phyloP scores from a whole-genome alignment of 2,113 vertebrate genomes.

The Platycercus adscitus region DNA sequence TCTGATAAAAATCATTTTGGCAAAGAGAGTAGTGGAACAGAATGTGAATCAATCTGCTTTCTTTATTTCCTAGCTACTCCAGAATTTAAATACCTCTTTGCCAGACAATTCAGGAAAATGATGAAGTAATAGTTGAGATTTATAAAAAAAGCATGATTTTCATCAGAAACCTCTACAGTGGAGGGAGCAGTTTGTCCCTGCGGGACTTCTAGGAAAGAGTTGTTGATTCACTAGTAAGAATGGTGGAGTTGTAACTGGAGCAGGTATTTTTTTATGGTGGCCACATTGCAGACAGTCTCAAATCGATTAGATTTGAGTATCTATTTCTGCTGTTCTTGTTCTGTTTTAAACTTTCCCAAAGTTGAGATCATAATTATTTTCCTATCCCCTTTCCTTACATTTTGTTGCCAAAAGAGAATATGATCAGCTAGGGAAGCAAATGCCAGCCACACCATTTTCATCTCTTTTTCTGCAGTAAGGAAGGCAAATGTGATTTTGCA shows the following conservation, averaged over 20 bases:
- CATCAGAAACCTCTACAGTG: background rate
- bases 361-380: background rate
- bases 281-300: background rate
- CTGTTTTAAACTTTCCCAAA: background rate
- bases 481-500: background rate
- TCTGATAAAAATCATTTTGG: constrained; percentile 35
- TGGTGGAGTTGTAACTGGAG: background rate
- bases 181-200: background rate
- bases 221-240: background rate
- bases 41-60: constrained; percentile 61
- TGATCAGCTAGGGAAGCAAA: background rate
- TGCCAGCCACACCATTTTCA: background rate
- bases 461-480: background rate
- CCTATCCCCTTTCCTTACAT: background rate
- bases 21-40: constrained; percentile 24
- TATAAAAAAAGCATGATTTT: constrained; percentile 1
- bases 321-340: background rate
- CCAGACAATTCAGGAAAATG: constrained; percentile 16
- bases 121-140: constrained; percentile 3
- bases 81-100: constrained; percentile 23
- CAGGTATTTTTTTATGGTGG: background rate
- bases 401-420: background rate
- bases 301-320: background rate
- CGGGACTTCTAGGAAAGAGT: background rate
- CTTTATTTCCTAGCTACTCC: constrained; percentile 1